phyloP scores from a whole-genome alignment of 2,797 vertebrate genomes.

The Karalla daura region DNA sequence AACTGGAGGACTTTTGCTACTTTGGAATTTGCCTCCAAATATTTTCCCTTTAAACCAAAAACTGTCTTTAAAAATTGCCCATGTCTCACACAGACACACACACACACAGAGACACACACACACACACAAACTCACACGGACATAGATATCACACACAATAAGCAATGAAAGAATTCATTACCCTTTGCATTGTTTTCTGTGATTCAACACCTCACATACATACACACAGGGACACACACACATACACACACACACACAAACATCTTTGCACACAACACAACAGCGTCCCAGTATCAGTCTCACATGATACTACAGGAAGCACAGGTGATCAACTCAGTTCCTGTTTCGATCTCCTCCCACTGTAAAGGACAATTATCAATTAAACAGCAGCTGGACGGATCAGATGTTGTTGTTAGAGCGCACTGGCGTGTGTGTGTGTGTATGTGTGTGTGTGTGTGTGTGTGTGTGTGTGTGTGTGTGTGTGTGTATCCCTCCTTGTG shows the following conservation, averaged over 20 bases:
- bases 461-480: background rate
- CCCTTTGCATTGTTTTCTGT: slow-evolving; percentile 24
- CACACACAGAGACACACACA: too few species aligned
- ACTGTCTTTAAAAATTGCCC: too few species aligned
- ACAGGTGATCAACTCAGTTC: slow-evolving; percentile 54
- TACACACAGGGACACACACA: background rate
- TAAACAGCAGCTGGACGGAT: slow-evolving; percentile 51
- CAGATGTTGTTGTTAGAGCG: slow-evolving; percentile 21
- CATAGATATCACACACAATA: slow-evolving; percentile 10
- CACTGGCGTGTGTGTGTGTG: background rate
- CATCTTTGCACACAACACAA: background rate
- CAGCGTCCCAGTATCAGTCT: slow-evolving; percentile 21
- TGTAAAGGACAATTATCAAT: slow-evolving; percentile 58
- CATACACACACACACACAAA: background rate
- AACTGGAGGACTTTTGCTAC: too few species aligned
- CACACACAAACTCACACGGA: too few species aligned
- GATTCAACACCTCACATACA: slow-evolving; percentile 49
- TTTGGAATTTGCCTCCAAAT: too few species aligned
- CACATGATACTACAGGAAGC: slow-evolving; percentile 58
- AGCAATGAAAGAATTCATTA: slow-evolving; percentile 46
- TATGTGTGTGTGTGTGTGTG: background rate
- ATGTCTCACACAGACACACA: too few species aligned
- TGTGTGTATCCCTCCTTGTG: background rate
- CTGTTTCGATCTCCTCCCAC: slow-evolving; percentile 60
- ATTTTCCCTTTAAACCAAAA: too few species aligned